phyloP scores from a whole-genome alignment of 2,797 vertebrate species.

The Enteromius viviparus region DNA sequence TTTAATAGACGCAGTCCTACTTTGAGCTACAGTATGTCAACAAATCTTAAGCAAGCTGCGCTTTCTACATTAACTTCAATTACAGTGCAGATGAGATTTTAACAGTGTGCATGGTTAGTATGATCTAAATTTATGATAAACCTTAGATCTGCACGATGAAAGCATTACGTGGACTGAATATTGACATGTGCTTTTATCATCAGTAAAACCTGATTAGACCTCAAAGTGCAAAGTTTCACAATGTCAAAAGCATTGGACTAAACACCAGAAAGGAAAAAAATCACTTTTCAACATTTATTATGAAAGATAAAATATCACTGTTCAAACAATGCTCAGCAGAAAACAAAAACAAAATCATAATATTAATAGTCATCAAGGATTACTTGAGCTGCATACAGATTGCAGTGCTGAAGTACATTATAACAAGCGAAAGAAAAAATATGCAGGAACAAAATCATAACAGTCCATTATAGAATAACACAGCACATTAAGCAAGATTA shows the following conservation, averaged over 20 bases:
- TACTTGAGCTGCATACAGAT: slow-evolving; percentile 72
- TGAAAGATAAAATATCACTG: slow-evolving; percentile 80
- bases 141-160: slow-evolving; percentile 20
- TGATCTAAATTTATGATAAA: neutral
- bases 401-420: slow-evolving; percentile 72
- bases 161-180: slow-evolving; percentile 9
- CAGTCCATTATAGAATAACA: slow-evolving; percentile 81
- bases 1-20: neutral
- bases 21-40: neutral
- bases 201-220: slow-evolving; percentile 9
- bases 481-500: slow-evolving; percentile 86
- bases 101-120: neutral
- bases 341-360: slow-evolving; percentile 67
- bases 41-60: neutral
- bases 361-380: slow-evolving; percentile 64
- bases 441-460: slow-evolving; percentile 66
- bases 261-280: slow-evolving; percentile 68
- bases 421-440: slow-evolving; percentile 65
- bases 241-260: slow-evolving; percentile 31
- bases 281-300: slow-evolving; percentile 86
- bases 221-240: neutral
- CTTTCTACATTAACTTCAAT: neutral
- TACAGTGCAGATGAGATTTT: neutral
- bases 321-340: slow-evolving; percentile 73
- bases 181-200: slow-evolving; percentile 2